phyloP scores from a whole-genome alignment of 2,888 invertebrate genomes.

The Halictus quadricinctus region DNA sequence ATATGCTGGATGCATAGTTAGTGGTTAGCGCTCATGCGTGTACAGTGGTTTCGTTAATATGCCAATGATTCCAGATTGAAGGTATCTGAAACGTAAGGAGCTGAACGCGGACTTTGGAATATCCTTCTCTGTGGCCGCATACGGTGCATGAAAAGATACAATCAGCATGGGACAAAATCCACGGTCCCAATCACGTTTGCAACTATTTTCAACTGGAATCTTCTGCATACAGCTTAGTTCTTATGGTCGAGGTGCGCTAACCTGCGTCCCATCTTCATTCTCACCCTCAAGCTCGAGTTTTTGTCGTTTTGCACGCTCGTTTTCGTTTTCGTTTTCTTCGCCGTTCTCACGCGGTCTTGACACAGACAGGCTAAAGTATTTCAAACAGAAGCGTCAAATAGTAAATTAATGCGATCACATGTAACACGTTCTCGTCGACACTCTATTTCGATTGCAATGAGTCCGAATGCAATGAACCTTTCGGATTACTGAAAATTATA shows the following conservation, averaged over 20 bases:
- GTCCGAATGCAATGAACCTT: not conserved
- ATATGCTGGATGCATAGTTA: constrained; percentile 73
- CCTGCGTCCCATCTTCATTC: constrained; percentile 81
- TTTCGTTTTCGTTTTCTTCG: constrained; percentile 75
- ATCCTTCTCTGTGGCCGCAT: not conserved
- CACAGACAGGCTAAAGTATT: constrained; percentile 76
- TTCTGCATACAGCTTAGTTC: constrained; percentile 63
- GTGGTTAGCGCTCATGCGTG: constrained; percentile 75
- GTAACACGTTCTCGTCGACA: constrained; percentile 12
- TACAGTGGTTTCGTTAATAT: constrained; percentile 65
- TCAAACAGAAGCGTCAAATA: constrained; percentile 15
- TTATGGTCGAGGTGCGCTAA: constrained; percentile 78
- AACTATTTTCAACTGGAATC: constrained; percentile 39
- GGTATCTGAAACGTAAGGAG: constrained; percentile 34
- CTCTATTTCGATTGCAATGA: not conserved
- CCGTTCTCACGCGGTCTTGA: constrained; percentile 78
- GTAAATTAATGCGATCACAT: not conserved
- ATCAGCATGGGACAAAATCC: not conserved
- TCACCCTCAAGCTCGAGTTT: constrained; percentile 80
- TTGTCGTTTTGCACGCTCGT: constrained; percentile 79
- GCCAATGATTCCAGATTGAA: constrained; percentile 47
- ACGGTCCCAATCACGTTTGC: not conserved
- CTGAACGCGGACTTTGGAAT: constrained; percentile 27
- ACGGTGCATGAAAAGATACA: not conserved
- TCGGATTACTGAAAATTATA: not conserved